phyloP scores from a whole-genome alignment of 1,140 invertebrate species.

The Platyscapa corneri region DNA sequence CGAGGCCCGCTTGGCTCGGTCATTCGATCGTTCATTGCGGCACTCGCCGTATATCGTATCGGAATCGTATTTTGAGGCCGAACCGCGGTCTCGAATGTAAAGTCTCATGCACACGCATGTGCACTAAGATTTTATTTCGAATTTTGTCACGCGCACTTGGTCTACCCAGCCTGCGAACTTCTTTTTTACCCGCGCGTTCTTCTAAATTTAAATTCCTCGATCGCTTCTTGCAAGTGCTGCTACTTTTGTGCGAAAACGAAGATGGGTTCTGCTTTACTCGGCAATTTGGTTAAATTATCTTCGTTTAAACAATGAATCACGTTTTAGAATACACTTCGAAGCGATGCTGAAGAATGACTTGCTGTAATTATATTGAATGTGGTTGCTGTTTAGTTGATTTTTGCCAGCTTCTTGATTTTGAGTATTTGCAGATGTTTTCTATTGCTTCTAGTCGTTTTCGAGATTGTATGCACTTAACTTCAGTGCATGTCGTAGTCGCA shows the following conservation, averaged over 20 bases:
- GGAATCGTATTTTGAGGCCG: slow-evolving; percentile 63
- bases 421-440: neutral
- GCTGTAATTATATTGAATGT: too few species aligned
- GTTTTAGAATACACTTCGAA: neutral
- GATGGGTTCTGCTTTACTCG: neutral
- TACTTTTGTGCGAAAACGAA: neutral
- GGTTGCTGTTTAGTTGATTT: too few species aligned
- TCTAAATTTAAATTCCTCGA: neutral
- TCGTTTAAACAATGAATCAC: neutral
- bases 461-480: too few species aligned
- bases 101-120: neutral
- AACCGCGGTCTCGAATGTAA: slow-evolving; percentile 57
- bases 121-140: slow-evolving; percentile 3
- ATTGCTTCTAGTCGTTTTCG: too few species aligned
- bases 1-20: slow-evolving; percentile 42
- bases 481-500: too few species aligned
- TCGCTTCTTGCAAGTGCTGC: neutral
- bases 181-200: too few species aligned
- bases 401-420: neutral
- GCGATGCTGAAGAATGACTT: too few species aligned
- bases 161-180: neutral
- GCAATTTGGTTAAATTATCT: too few species aligned
- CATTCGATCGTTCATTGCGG: slow-evolving; percentile 61
- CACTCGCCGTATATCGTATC: slow-evolving; percentile 46
- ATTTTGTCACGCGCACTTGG: neutral